Evolutionary conservation across 1,140 invertebrate genomes (phyloP), one percentile per base, ranked within the genome.

Genomic region (Atta colombica): DNA sequence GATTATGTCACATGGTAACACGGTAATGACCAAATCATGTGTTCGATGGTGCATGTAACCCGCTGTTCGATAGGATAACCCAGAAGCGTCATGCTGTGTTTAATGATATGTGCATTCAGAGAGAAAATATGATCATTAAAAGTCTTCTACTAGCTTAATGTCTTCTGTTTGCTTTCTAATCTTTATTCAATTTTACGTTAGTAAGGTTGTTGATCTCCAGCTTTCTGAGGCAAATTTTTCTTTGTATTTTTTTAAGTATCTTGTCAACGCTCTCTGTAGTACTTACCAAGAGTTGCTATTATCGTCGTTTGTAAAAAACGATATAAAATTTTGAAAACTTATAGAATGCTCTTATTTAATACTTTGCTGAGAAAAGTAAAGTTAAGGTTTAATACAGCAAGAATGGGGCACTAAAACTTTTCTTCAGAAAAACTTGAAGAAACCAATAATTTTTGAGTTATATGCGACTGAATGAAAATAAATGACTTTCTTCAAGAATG

Each of bases 21-120:
- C 39, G 16, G 14, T 61, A 74, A 84, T 84, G 80, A 75, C 39
- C 69, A 61, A 82, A 75, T 84, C 55, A 75, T 84, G n/a, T 49
- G 55, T 63, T 75, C 39, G 55, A 74, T 74, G 39, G n/a, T 61
- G 80, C 55, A 49, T 75, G 61, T 84, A 84, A 51, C 12, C 18
- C 55, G 39, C 55, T 49, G 61, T 87, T 82, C 61, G 45, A 63
- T 35, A 25, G 55, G 14, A 82, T 74, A 74, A 74, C 25, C 25
- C 16, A 28, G 25, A 84, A 84, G 49, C 28, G n/a, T 80, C 53
- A 45, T 39, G 28, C 12, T 0, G 12, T 45, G 71, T 71, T 69
- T 81, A 81, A 81, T 14, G 51, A 3, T 28, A 55, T 53, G 51
- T 45, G 55, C 12, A 74, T 75, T 74, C 18, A 31, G 18, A 21